A percentile compares a stretch with the other conserved stretches of the same genome.
Evolutionary conservation across 1,140 invertebrate genomes (phyloP).

Genomic region (Anastrepha ludens): DNA sequence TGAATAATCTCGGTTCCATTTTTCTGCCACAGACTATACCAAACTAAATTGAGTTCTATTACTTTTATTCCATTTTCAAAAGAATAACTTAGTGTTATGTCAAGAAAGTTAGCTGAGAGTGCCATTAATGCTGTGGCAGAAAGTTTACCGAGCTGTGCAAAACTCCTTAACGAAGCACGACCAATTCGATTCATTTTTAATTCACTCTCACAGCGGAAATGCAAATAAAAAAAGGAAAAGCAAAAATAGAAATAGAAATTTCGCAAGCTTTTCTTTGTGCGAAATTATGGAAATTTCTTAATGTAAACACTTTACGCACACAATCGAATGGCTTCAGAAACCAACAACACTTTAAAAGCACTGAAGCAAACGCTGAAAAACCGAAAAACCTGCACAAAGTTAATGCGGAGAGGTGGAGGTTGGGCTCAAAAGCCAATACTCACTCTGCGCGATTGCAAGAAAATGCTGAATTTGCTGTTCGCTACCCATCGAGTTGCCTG

Average conservation of each 20-base stretch:
- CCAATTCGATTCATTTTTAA: neutral
- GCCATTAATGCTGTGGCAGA: no score
- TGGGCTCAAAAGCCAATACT: neutral
- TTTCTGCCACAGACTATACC: no score
- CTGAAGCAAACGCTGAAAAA: neutral
- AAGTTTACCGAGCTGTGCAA: neutral
- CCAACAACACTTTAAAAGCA: neutral
- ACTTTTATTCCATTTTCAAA: no score
- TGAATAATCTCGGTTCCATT: no score
- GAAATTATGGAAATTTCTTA: slow-evolving; percentile 37
- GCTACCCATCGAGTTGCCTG: neutral
- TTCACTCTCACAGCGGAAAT: neutral
- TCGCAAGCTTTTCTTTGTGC: slow-evolving; percentile 20
- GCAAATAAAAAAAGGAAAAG: neutral
- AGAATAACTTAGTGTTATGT: no score
- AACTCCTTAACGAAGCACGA: neutral
- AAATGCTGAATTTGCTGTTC: neutral
- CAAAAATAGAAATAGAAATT: slow-evolving; percentile 31
- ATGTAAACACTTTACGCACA: slow-evolving; percentile 22
- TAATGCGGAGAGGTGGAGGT: neutral
- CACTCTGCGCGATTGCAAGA: neutral
- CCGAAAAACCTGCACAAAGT: neutral
- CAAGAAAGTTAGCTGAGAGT: no score
- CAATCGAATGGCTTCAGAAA: neutral
- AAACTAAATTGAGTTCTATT: no score